Evolutionary conservation across 2,888 invertebrate genomes (phyloP), one percentile per base, ranked within the genome.

Genomic region (Amblyjoppa proteus): DNA sequence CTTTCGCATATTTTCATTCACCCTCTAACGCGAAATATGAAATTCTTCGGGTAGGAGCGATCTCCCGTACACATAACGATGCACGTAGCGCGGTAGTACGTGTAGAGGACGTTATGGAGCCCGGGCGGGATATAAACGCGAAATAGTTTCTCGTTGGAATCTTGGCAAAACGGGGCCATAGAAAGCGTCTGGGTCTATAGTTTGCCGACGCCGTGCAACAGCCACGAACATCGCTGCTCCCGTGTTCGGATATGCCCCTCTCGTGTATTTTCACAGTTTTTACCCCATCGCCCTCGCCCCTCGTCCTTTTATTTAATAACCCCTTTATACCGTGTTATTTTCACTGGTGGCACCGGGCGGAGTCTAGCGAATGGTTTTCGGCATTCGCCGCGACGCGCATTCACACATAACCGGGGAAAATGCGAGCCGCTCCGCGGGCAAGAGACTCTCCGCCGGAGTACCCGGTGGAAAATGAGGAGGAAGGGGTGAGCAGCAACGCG

Each of bases 81-180:
- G 56, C 53, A 34, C 25, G 41, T 41, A 68, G 28, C n/a, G 11
- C 41, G 38, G 16, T 20, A 20, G n/a, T 68, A 41, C 20, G 20
- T 38, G 41, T 49, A 49, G 28, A 9, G 20, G n/a, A n/a, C 20
- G 68, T 41, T 68, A 41, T 31, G 13, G 61, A 16, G 25, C 25
- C 25, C 45, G 34, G 58, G 58, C 11, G 73, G 58, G 78, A 79
- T 68, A 83, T 83, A 79, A 83, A 78, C 61, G 73, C 51, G 69
- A 68, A 83, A 83, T 82, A 83, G 78, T 79, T 77, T 73, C 78
- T 53, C 45, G 51, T 49, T 68, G 83, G 78, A 83, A 83, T 78
- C 58, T 78, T 83, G 58, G 68, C 53, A 69, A 74, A 79, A 83
- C 74, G 69, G 49, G 78, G 69, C 51, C 83, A 66, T 74, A 61